phyloP scores from a whole-genome alignment of 1,140 invertebrate genomes.

The Hycleus phaleratus region DNA sequence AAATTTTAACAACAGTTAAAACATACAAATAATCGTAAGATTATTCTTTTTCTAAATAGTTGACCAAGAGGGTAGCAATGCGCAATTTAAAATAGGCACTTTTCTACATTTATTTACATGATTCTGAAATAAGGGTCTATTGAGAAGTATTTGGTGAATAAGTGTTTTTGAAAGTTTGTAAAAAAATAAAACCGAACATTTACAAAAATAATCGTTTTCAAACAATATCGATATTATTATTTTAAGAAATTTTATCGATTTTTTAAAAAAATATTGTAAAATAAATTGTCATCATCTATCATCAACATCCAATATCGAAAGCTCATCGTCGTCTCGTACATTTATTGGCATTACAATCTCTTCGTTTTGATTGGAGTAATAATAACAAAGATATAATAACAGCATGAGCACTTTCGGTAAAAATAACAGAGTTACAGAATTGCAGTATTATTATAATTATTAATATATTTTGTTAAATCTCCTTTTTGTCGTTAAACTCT shows the following conservation, averaged over 20 bases:
- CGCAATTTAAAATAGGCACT: conserved; percentile 38
- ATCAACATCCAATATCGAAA: no score
- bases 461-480: neutral
- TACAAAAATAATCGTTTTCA: no score
- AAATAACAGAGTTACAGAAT: conserved; percentile 39
- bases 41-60: conserved; percentile 31
- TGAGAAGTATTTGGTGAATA: no score
- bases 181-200: no score
- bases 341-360: no score
- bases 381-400: conserved; percentile 39
- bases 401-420: conserved; percentile 59
- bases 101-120: conserved; percentile 35
- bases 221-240: no score
- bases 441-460: conserved; percentile 15
- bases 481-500: conserved; percentile 1
- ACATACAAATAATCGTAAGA: conserved; percentile 33
- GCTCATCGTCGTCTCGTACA: no score
- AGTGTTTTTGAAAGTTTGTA: no score
- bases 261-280: no score
- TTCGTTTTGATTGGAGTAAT: conserved; percentile 12
- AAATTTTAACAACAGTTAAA: conserved; percentile 38
- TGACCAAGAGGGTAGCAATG: conserved; percentile 37
- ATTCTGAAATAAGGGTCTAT: no score
- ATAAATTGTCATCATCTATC: no score
- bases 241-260: no score